A percentile compares a stretch with the other conserved stretches of the same genome.
phyloP scores from a whole-genome alignment of 2,888 invertebrate species.

The Deilephila elpenor region DNA sequence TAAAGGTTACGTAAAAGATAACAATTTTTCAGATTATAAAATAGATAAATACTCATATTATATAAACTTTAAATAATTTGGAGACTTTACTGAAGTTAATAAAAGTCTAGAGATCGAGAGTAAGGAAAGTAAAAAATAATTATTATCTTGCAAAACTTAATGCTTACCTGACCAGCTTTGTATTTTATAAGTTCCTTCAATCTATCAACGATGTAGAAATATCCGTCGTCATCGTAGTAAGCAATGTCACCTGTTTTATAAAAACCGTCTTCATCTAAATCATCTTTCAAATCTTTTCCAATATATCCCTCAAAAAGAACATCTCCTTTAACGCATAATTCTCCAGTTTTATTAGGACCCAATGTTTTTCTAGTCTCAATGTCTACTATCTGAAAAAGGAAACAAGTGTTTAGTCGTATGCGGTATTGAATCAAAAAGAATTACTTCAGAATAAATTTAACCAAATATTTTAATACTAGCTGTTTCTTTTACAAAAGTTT shows the following conservation, averaged over 20 bases:
- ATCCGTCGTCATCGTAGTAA: slow-evolving; percentile 69
- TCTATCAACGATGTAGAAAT: slow-evolving; percentile 67
- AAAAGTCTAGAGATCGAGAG: no score
- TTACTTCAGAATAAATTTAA: no score
- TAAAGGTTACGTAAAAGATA: background rate
- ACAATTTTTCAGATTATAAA: background rate
- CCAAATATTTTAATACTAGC: no score
- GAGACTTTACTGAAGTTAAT: no score
- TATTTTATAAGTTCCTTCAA: slow-evolving; percentile 74
- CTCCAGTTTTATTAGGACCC: slow-evolving; percentile 64
- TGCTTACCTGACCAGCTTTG: slow-evolving; percentile 67
- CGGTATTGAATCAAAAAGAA: no score
- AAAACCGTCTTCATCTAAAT: slow-evolving; percentile 65
- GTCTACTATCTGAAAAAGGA: slow-evolving; percentile 60
- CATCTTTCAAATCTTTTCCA: slow-evolving; percentile 54
- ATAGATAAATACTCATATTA: no score
- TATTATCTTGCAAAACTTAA: background rate
- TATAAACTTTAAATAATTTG: no score
- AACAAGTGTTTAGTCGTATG: background rate
- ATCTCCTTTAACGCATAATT: slow-evolving; percentile 65
- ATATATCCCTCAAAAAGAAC: slow-evolving; percentile 66
- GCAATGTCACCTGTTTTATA: slow-evolving; percentile 70
- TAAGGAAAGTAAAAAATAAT: background rate
- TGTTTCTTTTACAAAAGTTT: no score
- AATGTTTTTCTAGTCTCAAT: slow-evolving; percentile 60